Conservation (phyloP, 2,113 vertebrate species). For the Silurus meridionalis region DNA sequence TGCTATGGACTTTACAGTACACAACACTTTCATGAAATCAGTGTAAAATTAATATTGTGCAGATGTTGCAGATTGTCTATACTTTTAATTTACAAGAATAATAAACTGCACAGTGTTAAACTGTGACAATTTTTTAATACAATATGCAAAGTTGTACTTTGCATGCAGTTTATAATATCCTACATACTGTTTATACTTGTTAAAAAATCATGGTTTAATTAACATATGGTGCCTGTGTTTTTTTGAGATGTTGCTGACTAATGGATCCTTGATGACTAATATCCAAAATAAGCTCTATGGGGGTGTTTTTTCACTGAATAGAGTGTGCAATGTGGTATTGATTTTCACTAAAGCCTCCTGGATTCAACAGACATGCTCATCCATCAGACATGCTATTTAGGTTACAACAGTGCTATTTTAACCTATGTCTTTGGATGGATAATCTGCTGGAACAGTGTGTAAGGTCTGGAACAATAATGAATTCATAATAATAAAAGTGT, state of each 20-base stretch:
- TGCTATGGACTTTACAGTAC: background rate
- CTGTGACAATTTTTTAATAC: background rate
- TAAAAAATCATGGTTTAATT: conserved; percentile 15
- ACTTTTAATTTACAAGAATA: background rate
- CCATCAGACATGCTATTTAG: conserved; percentile 26
- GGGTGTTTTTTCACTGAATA: conserved; percentile 31
- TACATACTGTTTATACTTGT: background rate
- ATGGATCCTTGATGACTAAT: conserved; percentile 16
- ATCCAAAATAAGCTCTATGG: background rate
- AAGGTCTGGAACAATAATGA: background rate
- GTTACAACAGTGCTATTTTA: background rate
- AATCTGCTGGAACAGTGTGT: background rate
- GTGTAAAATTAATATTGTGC: background rate
- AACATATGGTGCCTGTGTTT: background rate
- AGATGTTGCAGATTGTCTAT: background rate
- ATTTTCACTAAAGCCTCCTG: conserved; percentile 48
- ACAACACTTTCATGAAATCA: background rate
- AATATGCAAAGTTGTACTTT: background rate
- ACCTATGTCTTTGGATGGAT: conserved; percentile 6
- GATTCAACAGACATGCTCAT: conserved; percentile 11
- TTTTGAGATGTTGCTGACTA: conserved; percentile 29
- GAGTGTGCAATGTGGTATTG: conserved; percentile 39
- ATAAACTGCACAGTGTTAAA: background rate
- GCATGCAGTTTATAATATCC: background rate
- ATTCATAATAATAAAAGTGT: background rate